Evolutionary conservation across 2,888 invertebrate species (phyloP), one percentile per base, ranked within the genome.

Genomic region (Agrilus cyanescens): DNA sequence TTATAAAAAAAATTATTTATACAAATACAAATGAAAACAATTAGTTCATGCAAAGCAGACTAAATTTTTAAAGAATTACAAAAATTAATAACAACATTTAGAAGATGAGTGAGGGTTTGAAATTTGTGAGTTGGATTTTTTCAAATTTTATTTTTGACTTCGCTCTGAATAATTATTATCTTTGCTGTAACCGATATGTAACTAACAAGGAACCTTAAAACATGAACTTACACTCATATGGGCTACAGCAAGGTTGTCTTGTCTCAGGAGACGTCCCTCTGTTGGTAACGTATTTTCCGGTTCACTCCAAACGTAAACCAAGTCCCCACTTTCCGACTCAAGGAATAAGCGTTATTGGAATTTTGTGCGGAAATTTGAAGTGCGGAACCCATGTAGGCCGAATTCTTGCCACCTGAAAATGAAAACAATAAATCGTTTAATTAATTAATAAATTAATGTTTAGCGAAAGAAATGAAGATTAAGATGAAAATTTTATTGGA

Each of bases 281-380:
- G 60, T 41, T 61, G 63, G 50, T 67, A 66, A 47, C 71, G 62
- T 18, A 68, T 62, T 56, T 74, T 74, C 55, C 73, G 72, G 56
- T 67, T 69, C 51, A 69, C 69, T 38, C 73, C 72, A 52, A 74
- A 74, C 37, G 68, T 74, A 53, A 75, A 74, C 74, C 74, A 74
- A 13, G 72, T 73, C 41, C 73, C 74, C 47, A 75, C 71, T 57
- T 72, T 73, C 32, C 73, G 65, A 35, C 74, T 73, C 50, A 74
- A 55, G 15, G 73, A 72, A 41, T 66, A 64, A 40, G 71, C 70
- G 38, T 63, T 62, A 16, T 67, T 61, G 12, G 45, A 57, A 57
- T 12, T 43, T 34, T 43, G 44, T 12, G 46, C 44, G 37, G 49
- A 50, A 30, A 51, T 40, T 34, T 52, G 59, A 48, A 49, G 53